Conservation (phyloP, 2,113 vertebrate species). For the Daboia siamensis region DNA sequence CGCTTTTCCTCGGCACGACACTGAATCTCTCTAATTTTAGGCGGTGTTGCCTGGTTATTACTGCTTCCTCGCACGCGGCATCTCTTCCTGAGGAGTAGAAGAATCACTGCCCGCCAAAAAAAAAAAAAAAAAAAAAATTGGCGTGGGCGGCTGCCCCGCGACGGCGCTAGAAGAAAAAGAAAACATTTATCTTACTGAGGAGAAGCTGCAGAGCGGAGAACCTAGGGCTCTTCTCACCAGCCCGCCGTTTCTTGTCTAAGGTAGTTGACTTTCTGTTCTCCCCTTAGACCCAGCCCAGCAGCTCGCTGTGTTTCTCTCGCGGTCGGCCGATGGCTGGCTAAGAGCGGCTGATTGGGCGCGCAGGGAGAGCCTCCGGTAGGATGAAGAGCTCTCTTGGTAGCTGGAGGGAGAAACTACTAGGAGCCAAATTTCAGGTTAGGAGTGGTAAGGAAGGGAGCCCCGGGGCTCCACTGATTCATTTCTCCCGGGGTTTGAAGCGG, state of each 20-base stretch:
- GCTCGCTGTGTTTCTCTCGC: not conserved
- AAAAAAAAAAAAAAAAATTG: not conserved
- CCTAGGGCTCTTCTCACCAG: not conserved
- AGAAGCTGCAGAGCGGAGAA: not conserved
- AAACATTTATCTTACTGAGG: not conserved
- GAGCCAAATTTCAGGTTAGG: slow-evolving; percentile 39
- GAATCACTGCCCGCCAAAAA: not conserved
- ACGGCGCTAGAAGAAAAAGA: not conserved
- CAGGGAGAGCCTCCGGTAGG: slow-evolving; percentile 47
- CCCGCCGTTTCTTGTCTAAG: too few species aligned
- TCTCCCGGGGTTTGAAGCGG: not conserved
- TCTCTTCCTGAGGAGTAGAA: not conserved
- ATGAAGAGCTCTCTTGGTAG: slow-evolving; percentile 61
- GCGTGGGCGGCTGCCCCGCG: not conserved
- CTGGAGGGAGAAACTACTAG: slow-evolving; percentile 49
- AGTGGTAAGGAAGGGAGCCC: slow-evolving; percentile 60
- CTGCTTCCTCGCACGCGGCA: not conserved
- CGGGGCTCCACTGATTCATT: not conserved
- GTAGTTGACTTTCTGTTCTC: not conserved
- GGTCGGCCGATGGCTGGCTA: slow-evolving; percentile 34
- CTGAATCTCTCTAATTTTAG: not conserved
- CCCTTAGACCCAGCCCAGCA: not conserved
- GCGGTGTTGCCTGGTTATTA: not conserved
- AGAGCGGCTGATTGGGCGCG: slow-evolving; percentile 44
- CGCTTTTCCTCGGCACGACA: not conserved